These are phyloP conservation scores for Epinotia bilunana DNA, from an alignment of 2,888 invertebrate genomes.

Conservation along the genomic window DNA sequence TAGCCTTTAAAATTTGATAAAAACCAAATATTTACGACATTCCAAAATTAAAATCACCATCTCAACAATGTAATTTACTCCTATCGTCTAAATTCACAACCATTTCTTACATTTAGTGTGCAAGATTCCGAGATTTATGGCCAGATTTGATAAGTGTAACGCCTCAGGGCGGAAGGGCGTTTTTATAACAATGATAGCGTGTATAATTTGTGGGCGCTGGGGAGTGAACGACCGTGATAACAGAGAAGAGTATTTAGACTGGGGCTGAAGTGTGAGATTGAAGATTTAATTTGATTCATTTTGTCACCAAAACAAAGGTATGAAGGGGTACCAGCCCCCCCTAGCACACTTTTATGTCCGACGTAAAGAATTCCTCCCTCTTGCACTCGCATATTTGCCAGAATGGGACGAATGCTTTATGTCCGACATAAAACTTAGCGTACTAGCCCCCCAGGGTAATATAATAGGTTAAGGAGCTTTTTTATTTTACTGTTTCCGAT, in stretches of 20 bases:
- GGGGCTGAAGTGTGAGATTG: not conserved
- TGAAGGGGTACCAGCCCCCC: not conserved
- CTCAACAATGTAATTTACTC: not conserved
- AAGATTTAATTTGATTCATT: not conserved
- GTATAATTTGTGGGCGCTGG: conserved; percentile 31
- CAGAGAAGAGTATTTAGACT: conserved; percentile 10
- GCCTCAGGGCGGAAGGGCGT: conserved; percentile 12
- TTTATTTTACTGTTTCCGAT: no score
- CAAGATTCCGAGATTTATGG: conserved; percentile 8
- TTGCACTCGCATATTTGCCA: no score
- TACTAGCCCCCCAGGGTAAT: no score
- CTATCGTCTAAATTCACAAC: not conserved
- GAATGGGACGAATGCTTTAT: no score
- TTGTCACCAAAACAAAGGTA: not conserved
- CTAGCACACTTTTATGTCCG: no score
- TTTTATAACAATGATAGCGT: conserved; percentile 32
- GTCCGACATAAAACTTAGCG: no score
- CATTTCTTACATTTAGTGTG: not conserved
- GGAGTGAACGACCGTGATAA: conserved; percentile 16
- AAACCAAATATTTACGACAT: no score
- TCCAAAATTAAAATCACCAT: not conserved
- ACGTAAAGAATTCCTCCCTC: no score
- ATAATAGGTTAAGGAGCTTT: not conserved
- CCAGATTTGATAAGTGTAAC: conserved; percentile 23
- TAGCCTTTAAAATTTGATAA: not conserved